Evolutionary conservation across 2,113 vertebrate species (phyloP).

Genomic region (Labeo catla): DNA sequence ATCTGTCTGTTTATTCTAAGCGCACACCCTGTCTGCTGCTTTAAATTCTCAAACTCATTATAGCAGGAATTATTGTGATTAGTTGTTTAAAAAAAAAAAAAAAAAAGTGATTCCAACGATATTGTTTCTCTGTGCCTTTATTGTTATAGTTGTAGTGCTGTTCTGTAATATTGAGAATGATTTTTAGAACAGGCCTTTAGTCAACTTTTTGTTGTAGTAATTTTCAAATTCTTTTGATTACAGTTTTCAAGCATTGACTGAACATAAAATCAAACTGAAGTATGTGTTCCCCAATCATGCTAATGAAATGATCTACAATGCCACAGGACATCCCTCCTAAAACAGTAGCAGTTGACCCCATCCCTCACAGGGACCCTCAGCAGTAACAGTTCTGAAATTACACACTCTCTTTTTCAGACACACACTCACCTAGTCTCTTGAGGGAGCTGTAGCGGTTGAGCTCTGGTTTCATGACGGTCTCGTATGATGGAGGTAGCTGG

Average conservation of each 20-base stretch:
- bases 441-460: conserved; percentile 88
- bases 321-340: conserved; percentile 1
- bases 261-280: neutral
- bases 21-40: no score
- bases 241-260: neutral
- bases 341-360: neutral
- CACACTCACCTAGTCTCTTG: conserved; percentile 85
- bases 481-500: conserved; percentile 88
- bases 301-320: neutral
- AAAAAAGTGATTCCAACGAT: no score
- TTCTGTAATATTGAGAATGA: no score
- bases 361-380: neutral
- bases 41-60: no score
- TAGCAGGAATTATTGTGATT: no score
- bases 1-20: no score
- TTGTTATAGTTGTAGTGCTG: no score
- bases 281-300: no score
- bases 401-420: conserved; percentile 1
- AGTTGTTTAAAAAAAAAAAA: no score
- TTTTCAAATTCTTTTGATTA: neutral
- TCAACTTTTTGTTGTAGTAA: neutral
- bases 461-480: conserved; percentile 81
- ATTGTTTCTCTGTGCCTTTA: no score
- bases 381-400: neutral
- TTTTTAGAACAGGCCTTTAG: no score